Conservation (phyloP, 2,888 invertebrate species). For the Lamellibrachia satsuma region DNA sequence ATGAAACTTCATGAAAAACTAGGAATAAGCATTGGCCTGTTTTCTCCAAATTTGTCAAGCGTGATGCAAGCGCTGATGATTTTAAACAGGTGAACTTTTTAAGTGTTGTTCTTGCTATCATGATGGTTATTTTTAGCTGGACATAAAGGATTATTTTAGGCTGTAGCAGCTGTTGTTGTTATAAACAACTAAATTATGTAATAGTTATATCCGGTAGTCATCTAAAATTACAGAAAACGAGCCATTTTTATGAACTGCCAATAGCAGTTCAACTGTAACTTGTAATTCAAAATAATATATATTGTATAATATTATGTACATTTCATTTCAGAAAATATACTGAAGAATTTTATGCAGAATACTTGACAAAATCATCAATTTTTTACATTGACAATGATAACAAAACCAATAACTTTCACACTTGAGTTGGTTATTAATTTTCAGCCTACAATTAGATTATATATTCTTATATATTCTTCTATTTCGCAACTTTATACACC, state of each 20-base stretch:
- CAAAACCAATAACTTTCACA: too few species aligned
- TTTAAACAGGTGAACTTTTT: neutral
- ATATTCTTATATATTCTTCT: too few species aligned
- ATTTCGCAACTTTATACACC: too few species aligned
- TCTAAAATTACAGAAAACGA: too few species aligned
- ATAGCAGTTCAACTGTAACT: neutral
- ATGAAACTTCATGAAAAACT: neutral
- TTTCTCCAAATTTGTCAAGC: neutral
- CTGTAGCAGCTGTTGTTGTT: conserved; percentile 17
- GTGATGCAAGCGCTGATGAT: neutral
- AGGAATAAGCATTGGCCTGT: neutral
- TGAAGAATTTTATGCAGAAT: neutral
- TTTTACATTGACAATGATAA: neutral
- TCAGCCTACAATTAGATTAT: too few species aligned
- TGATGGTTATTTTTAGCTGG: neutral
- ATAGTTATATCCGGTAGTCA: neutral
- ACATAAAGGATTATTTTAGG: neutral
- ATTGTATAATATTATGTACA: neutral
- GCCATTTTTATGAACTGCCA: neutral
- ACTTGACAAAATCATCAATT: neutral
- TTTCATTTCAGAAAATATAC: neutral
- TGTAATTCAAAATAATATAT: neutral
- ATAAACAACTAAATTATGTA: neutral
- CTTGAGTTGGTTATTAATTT: too few species aligned
- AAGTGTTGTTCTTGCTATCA: neutral